Base-by-base conservation (phyloP, 2,888 invertebrate genomes). In the Leptopterna dolabrata region DNA sequence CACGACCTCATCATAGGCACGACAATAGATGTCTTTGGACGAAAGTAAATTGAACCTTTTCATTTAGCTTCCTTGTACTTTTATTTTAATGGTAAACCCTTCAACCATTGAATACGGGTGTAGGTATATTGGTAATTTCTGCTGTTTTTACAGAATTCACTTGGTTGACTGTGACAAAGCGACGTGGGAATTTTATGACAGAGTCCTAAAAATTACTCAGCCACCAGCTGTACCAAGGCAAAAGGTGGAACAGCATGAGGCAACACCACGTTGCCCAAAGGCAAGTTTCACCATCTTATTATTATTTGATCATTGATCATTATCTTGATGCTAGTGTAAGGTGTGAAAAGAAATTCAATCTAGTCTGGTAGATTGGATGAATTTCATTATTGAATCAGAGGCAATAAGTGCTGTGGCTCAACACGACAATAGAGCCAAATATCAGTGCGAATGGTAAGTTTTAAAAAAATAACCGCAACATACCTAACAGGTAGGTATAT, bases 1-100 rank as follows among this genome's bases (percentile, higher is more conserved):
- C 93, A 93, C 91, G 97, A 97, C 92, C 94, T 97, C 71, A 91
- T 94, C 90, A 93, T 97, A 0, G 97, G 97, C 0, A 93, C 95
- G 89, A 95, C 95, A 0, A 92, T 96, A 63, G 95, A 93, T 90
- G 93, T 96, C 47, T 93, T 95, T 76, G 95, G 95, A 0, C 93
- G 96, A 29, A 92, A 94, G 90, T 90, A 87, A 80, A 47, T 84
- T 81, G 70, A 70, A 29, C 7, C 13, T 4, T 19, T 11, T 6
- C 70, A 70, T 16, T 16, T 70, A 70, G 36, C 7, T 4, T 2
- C 36, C 7, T 36, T 4, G 36, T 36, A 36, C 36, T 4, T 36
- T 36, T 36, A 36, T 36, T 2, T 36, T 36, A 2, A 7, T 36
- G 36, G 36, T 7, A 36, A 36, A 36, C 36, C 7, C 36, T 36